Base-by-base conservation (phyloP, 1,140 invertebrate species). In the Dufourea novaeangliae region DNA sequence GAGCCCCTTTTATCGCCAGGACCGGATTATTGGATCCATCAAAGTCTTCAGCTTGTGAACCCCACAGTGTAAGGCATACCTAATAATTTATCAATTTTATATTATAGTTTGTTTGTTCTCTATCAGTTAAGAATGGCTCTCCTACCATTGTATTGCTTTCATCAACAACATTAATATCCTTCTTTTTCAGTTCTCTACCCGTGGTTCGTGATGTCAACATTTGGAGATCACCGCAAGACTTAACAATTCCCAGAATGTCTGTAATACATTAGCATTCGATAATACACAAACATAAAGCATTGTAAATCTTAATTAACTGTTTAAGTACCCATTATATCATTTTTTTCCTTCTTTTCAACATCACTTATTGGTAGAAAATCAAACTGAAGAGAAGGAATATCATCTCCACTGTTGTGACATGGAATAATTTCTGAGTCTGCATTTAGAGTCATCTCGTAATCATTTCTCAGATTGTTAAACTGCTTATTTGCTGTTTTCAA, bases 381-480 rank as follows among this genome's bases (percentile, higher is more conserved):
- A 89, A 95, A 99, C 54, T 95, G 94, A n/a, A 98, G 92, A 32
- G 93, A 93, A 1, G 98, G 98, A 85, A 99, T 94, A 17, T 93
- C 90, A 2, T 90, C 86, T 22, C 89, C 87, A 56, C 95, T 94
- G 73, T 95, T 93, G 63, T 93, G 92, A 84, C 96, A 97, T 63
- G 94, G 94, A 46, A 95, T 93, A 10, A 98, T 94, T 81, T 96
- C 93, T 0, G 97, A 96, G 41, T 99, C 97, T 25, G 93, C 91
- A n/a, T 93, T 95, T 84, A 99, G 95, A 0, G 97, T 97, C 95
- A 99, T 97, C 89, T 99, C 99, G 89, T 99, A 99, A 89, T 99
- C 98, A 91, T 99, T 98, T 61, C 98, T 97, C 14, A 98, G 89
- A 54, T 92, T 94, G 20, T 94, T 95, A 88, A 95, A 99, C 86